Percentiles rank a stretch among this genome's conserved stretches.
Conservation (phyloP, 2,113 vertebrate species). For the Athene noctua region DNA sequence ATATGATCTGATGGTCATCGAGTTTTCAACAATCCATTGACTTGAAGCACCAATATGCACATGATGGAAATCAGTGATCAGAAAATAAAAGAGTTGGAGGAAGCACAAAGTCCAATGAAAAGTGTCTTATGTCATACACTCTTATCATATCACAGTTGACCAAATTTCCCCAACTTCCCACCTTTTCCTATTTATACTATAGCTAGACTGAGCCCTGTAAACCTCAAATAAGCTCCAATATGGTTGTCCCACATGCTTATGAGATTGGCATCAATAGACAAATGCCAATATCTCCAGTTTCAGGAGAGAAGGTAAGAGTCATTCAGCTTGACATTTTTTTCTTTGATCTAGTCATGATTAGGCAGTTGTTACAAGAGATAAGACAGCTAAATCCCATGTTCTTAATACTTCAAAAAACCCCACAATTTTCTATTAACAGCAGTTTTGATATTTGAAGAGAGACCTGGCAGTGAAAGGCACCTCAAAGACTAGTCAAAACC, state of each 20-base stretch:
- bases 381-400: not conserved
- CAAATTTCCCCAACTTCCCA: not conserved
- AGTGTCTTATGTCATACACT: not conserved
- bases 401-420: not conserved
- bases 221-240: accelerated
- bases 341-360: not conserved
- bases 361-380: not conserved
- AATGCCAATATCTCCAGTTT: not conserved
- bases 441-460: not conserved
- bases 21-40: not conserved
- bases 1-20: not conserved
- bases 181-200: not conserved
- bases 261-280: not conserved
- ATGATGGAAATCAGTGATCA: not conserved
- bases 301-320: not conserved
- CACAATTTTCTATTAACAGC: not conserved
- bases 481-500: not conserved
- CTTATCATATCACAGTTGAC: not conserved
- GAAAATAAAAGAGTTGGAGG: not conserved
- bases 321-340: not conserved
- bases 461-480: not conserved
- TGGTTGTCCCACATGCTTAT: not conserved
- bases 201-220: not conserved
- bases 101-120: not conserved
- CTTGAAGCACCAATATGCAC: not conserved